Base-by-base conservation (phyloP, 1,140 invertebrate species). In the Procambarus virginalis region DNA sequence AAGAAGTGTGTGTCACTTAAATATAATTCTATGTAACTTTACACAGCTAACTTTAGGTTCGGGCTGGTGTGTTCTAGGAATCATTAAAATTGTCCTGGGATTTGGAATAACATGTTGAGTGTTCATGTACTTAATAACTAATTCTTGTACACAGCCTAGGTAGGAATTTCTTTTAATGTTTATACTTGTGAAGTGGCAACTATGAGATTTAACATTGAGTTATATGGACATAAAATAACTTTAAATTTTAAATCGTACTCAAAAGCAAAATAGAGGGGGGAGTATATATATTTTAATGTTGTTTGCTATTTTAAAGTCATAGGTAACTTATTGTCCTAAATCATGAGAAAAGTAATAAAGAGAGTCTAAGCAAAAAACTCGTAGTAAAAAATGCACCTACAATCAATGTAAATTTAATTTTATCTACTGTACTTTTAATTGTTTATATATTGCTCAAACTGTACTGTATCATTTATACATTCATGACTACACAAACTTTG, bases 131-230 rank as follows among this genome's bases (percentile, higher is more conserved):
- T 34, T 34, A 1, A 55, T 12, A 4, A 55, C 8, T 12, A 55
- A 4, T 12, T 55, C 51, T 55, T 9, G 51, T 55, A 55, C 51
- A 55, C 12, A 55, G 5, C 4, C 60, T 64, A 64, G 17, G 4
- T 64, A 20, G 5, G 2, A 20, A 64, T 17, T 64, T 64, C 10
- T 64, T 17, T 64, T 17, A 20, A 64, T 55, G 20, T 22, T 12
- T 58, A 64, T 80, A 80, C 22, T 51, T 80, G 48, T 46, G 49
- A 80, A 58, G 78, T 80, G 78, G 78, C 78, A 49, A 80, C 78
- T 80, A 80, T 80, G 78, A 80, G 77, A 78, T 20, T 78, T 12
- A 77, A 49, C 49, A 9, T 49, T 48, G 48, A 78, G 12, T 58
- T 12, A 9, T 12, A 17, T 10, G 17, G 64, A 17, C 20, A 4